A percentile compares a stretch with the other conserved stretches of the same genome.
Evolutionary conservation across 2,888 invertebrate genomes (phyloP).

Genomic region (Drosophila prolongata): DNA sequence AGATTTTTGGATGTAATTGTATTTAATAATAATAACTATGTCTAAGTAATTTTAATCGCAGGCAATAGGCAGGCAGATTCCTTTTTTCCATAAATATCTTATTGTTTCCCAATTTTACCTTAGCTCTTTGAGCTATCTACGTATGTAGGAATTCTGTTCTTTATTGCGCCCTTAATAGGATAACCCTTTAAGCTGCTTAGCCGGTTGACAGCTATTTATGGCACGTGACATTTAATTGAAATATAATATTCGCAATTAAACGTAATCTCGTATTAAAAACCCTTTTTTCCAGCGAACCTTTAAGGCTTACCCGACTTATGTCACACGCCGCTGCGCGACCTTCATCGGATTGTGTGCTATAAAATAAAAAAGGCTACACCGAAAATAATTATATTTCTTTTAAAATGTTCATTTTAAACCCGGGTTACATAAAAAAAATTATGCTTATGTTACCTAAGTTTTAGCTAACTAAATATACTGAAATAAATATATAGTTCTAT

Average conservation of each 20-base stretch:
- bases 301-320: constrained; percentile 24
- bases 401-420: no score
- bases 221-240: constrained; percentile 38
- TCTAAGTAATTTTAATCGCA: background rate
- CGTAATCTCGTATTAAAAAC: constrained; percentile 37
- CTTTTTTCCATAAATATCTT: background rate
- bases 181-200: constrained; percentile 26
- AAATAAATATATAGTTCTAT: no score
- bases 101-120: no score
- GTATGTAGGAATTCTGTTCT: background rate
- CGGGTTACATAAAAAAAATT: no score
- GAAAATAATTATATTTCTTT: no score
- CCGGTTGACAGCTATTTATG: constrained; percentile 25
- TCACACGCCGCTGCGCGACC: constrained; percentile 5
- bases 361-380: background rate
- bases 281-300: constrained; percentile 21
- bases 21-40: background rate
- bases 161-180: background rate
- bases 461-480: no score
- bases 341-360: constrained; percentile 2
- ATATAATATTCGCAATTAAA: constrained; percentile 43
- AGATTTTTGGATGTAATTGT: no score
- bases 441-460: no score
- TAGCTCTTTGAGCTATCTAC: no score
- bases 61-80: background rate